Conservation (phyloP, 2,797 vertebrate species). For the Ptychadena robeensis region DNA sequence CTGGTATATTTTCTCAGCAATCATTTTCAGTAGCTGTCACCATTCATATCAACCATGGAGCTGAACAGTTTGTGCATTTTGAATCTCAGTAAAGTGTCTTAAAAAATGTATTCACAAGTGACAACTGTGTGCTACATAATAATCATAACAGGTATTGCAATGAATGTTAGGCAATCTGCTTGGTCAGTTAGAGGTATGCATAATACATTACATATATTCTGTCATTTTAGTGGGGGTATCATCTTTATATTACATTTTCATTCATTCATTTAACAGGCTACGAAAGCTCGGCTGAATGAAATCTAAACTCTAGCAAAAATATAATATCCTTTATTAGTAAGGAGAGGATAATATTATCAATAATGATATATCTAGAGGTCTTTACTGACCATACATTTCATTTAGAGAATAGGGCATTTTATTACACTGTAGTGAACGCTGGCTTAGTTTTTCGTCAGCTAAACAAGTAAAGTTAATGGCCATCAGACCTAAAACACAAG, state of each 20-base stretch:
- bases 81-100: slow-evolving; percentile 2
- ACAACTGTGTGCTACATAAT: slow-evolving; percentile 3
- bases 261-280: slow-evolving; percentile 47
- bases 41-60: slow-evolving; percentile 16
- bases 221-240: slow-evolving; percentile 16
- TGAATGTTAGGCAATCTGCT: slow-evolving; percentile 45
- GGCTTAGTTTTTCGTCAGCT: neutral
- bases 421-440: neutral
- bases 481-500: slow-evolving; percentile 2
- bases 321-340: slow-evolving; percentile 61
- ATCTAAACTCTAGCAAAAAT: slow-evolving; percentile 62
- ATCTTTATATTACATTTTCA: slow-evolving; percentile 30
- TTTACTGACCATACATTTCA: slow-evolving; percentile 22
- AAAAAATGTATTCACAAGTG: slow-evolving; percentile 4
- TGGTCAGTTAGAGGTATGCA: slow-evolving; percentile 44
- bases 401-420: neutral
- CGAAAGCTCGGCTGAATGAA: slow-evolving; percentile 48
- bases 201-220: slow-evolving; percentile 40
- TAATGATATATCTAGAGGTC: slow-evolving; percentile 58
- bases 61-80: slow-evolving; percentile 16
- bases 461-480: neutral
- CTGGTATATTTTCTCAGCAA: neutral
- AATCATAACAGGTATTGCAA: slow-evolving; percentile 8
- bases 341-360: slow-evolving; percentile 50
- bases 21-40: slow-evolving; percentile 25